Evolutionary conservation across 2,113 vertebrate genomes (phyloP).

Genomic region (Oxygymnocypris stewartii): DNA sequence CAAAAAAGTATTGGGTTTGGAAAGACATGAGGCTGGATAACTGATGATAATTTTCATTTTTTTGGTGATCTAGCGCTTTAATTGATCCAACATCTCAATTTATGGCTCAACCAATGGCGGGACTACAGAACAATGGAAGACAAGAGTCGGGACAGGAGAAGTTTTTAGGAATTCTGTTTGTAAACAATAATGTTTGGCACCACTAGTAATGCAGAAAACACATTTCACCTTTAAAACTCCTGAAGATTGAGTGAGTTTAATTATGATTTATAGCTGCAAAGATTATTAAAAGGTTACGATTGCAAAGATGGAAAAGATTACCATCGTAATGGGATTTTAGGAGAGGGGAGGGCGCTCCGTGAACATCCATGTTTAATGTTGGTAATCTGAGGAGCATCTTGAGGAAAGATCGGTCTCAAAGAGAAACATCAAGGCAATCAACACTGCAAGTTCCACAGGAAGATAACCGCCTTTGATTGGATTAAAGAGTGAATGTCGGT

Average conservation of each 20-base stretch:
- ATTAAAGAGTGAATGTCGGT: slow-evolving; percentile 61
- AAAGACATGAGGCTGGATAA: neutral
- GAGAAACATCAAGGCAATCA: slow-evolving; percentile 9
- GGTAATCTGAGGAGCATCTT: slow-evolving; percentile 5
- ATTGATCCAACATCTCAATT: neutral
- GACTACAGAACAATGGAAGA: neutral
- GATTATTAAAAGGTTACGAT: slow-evolving; percentile 31
- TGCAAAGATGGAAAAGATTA: slow-evolving; percentile 32
- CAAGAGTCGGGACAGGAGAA: neutral
- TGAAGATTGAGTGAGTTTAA: slow-evolving; percentile 5
- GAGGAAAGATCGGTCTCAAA: neutral
- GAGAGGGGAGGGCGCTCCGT: neutral
- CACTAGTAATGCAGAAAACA: neutral
- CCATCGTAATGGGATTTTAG: slow-evolving; percentile 5
- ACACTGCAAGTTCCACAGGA: neutral
- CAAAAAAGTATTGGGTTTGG: neutral
- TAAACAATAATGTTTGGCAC: neutral
- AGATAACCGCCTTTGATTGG: slow-evolving; percentile 12
- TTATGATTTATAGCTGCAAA: slow-evolving; percentile 38
- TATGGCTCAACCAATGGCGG: neutral
- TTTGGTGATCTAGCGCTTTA: neutral
- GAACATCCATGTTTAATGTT: slow-evolving; percentile 14
- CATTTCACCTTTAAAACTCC: slow-evolving; percentile 17
- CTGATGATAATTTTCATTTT: neutral
- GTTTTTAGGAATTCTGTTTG: neutral